These are phyloP conservation scores for Cygnus buccinator DNA, from an alignment of 2,113 vertebrate species.

Conservation along the genomic window DNA sequence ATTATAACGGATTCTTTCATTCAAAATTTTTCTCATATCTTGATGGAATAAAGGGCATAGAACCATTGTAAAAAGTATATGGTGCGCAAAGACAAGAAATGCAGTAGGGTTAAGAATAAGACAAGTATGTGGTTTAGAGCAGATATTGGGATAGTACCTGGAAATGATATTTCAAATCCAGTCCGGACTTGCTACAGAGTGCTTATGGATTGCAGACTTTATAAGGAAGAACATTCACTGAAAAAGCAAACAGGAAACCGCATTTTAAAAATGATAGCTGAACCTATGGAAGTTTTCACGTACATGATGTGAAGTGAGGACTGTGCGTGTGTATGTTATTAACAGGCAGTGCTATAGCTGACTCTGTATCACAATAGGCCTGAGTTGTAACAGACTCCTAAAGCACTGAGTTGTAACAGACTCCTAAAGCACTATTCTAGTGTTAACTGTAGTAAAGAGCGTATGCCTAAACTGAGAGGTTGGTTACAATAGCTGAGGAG, in stretches of 20 bases:
- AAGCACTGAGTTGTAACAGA: neutral
- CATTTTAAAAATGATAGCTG: slow-evolving; percentile 32
- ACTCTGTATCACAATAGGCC: neutral
- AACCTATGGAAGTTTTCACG: slow-evolving; percentile 38
- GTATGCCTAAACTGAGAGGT: neutral
- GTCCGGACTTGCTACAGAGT: neutral
- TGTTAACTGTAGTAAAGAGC: neutral
- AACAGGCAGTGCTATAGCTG: neutral
- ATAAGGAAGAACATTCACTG: neutral
- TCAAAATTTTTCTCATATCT: neutral
- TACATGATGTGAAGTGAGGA: neutral
- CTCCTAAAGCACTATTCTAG: neutral
- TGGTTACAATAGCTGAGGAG: neutral
- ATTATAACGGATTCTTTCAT: neutral
- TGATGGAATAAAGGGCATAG: neutral
- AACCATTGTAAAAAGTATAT: neutral
- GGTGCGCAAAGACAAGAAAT: neutral
- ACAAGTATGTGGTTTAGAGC: neutral
- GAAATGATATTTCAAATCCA: neutral
- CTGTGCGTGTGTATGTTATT: neutral
- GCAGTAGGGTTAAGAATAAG: neutral
- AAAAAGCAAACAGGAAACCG: slow-evolving; percentile 41
- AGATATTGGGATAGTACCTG: slow-evolving; percentile 10
- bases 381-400: neutral
- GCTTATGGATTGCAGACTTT: neutral